Conservation (phyloP, 2,797 vertebrate species). For the Amazona finschi region DNA sequence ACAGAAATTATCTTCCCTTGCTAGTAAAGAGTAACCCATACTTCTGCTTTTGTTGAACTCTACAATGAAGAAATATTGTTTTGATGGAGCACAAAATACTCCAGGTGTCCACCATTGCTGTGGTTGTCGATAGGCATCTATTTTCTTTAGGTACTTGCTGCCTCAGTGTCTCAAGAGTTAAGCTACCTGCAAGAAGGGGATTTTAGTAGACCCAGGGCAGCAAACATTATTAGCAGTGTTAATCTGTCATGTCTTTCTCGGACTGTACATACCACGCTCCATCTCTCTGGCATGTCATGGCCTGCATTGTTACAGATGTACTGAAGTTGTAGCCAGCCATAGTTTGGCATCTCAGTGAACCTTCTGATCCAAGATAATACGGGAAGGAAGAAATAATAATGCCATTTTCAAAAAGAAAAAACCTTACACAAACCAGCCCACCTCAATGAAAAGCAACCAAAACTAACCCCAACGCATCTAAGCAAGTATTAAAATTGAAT, state of each 20-base stretch:
- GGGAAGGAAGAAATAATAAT: slow-evolving; percentile 29
- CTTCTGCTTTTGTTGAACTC: background rate
- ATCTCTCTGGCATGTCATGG: slow-evolving; percentile 47
- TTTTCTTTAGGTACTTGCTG: background rate
- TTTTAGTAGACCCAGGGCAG: slow-evolving; percentile 13
- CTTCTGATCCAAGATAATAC: slow-evolving; percentile 52
- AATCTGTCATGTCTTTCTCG: slow-evolving; percentile 60
- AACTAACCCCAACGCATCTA: background rate
- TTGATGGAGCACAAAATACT: background rate
- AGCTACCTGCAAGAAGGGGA: slow-evolving; percentile 25
- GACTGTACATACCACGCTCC: slow-evolving; percentile 26
- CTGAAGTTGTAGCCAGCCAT: slow-evolving; percentile 32
- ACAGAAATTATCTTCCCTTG: background rate
- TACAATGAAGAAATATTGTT: background rate
- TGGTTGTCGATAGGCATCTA: background rate
- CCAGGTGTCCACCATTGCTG: background rate
- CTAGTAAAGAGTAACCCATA: background rate
- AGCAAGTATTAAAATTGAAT: background rate
- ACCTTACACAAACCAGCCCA: background rate
- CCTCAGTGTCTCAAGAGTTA: slow-evolving; percentile 46
- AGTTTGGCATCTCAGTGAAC: slow-evolving; percentile 53
- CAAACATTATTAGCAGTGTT: slow-evolving; percentile 35
- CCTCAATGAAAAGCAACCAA: background rate
- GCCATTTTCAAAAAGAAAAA: background rate
- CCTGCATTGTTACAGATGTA: slow-evolving; percentile 58